Conservation (phyloP, 2,113 vertebrate species). For the Setophaga kirtlandii region DNA sequence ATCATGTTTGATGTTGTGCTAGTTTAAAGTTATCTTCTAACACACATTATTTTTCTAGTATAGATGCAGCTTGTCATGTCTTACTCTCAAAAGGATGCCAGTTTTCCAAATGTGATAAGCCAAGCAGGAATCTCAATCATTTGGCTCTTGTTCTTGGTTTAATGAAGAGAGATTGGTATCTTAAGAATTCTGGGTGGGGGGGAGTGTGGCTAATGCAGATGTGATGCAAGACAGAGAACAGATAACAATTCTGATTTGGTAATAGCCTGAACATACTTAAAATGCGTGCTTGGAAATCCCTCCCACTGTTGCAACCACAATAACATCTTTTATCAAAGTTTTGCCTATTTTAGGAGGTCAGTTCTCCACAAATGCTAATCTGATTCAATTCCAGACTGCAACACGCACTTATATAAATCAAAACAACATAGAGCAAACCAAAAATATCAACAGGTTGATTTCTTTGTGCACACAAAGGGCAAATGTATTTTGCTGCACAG, state of each 20-base stretch:
- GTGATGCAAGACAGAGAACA: slow-evolving; percentile 49
- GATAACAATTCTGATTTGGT: slow-evolving; percentile 19
- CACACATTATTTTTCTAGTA: neutral
- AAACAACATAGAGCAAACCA: neutral
- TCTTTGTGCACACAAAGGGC: neutral
- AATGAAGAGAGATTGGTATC: slow-evolving; percentile 38
- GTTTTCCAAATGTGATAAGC: neutral
- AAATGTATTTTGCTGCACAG: neutral
- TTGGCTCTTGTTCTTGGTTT: neutral
- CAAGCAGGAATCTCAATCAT: neutral
- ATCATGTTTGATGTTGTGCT: neutral
- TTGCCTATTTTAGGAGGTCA: neutral
- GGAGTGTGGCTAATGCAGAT: neutral
- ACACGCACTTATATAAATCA: neutral
- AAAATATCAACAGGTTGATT: neutral
- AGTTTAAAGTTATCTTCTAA: neutral
- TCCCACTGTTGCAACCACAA: slow-evolving; percentile 38
- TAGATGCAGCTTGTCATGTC: neutral
- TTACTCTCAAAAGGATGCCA: neutral
- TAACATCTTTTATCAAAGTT: slow-evolving; percentile 17
- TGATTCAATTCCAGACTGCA: neutral
- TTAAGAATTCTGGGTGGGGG: slow-evolving; percentile 30
- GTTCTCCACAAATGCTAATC: neutral
- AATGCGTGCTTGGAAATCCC: slow-evolving; percentile 19
- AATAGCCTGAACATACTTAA: slow-evolving; percentile 10